Evolutionary conservation across 1,140 invertebrate genomes (phyloP), one percentile per base, ranked within the genome.

Genomic region (Drosophila parvula): DNA sequence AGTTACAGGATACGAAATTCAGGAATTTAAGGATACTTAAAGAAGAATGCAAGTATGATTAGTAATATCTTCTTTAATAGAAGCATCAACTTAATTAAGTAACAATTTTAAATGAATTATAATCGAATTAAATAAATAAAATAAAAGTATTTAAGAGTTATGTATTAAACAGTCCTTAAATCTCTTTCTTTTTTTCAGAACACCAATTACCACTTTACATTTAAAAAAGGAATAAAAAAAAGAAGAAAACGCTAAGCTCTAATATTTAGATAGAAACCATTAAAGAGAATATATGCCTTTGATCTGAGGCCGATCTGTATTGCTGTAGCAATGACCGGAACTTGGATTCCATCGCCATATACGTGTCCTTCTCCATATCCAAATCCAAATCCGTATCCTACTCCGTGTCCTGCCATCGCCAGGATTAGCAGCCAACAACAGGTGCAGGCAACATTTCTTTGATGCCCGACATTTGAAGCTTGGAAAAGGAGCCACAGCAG

Each of bases 381-480:
- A 56, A 41, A 40, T 56, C 53, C 56, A 43, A 28, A 18, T 30
- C 56, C 38, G 55, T 38, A 28, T 58, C 56, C 62, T 45, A 36
- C 4, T 60, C 30, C 56, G 56, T 60, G n/a, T 62, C 22, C 58
- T 27, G 22, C 27, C 57, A 2, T 22, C 2, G 62, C 40, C 40
- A 64, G 55, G 53, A 59, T 53, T n/a, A 59, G 40, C 18, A 59
- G 40, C 22, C 60, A 63, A 41, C 48, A 63, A 32, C 50, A 56
- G 28, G 14, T 43, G 59, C 41, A 57, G n/a, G 32, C n/a, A 12
- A 11, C 28, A 40, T 16, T n/a, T 22, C 63, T 65, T 47, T 65
- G 63, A 65, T 65, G 63, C 63, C 34, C 45, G 40, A 14, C 53
- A 40, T 27, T 6, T 40, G 22, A 56, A 32, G 40, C 38, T n/a